A percentile compares a stretch with the other conserved stretches of the same genome.
Conservation (phyloP, 2,113 vertebrate species). For the Tringa solitaria region DNA sequence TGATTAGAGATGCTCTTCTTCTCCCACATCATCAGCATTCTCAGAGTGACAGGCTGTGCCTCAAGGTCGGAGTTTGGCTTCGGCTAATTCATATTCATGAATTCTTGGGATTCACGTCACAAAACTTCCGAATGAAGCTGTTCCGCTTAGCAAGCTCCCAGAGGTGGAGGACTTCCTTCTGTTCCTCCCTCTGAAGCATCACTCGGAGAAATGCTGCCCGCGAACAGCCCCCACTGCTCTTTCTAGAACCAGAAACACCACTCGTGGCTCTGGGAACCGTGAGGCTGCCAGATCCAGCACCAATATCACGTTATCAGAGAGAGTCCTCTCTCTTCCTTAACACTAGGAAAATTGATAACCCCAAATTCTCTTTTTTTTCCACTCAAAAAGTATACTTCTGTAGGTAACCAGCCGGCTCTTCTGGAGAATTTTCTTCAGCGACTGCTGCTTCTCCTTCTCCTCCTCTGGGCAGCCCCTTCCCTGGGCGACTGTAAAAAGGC, state of each 20-base stretch:
- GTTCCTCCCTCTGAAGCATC: not conserved
- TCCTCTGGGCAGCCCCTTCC: not conserved
- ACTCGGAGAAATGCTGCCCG: not conserved
- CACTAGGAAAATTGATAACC: not conserved
- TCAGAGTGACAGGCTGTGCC: not conserved
- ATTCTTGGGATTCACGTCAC: not conserved
- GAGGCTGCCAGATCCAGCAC: not conserved
- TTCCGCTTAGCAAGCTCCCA: not conserved
- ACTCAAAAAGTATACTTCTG: not conserved
- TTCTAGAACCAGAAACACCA: conserved; percentile 11
- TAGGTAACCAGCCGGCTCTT: not conserved
- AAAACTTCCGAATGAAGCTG: not conserved
- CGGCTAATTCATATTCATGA: not conserved
- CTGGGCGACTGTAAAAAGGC: not conserved
- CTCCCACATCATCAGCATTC: not conserved
- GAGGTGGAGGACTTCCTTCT: not conserved
- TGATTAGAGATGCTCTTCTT: not conserved
- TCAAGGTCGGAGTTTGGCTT: not conserved
- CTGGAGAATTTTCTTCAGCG: not conserved
- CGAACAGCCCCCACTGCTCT: conserved; percentile 9
- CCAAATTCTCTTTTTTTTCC: not conserved
- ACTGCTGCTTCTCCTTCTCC: not conserved
- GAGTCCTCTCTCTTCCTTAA: not conserved
- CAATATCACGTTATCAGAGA: not conserved
- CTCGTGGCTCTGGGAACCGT: not conserved